Percentiles rank a stretch among this genome's conserved stretches.
phyloP scores from a whole-genome alignment of 2,797 vertebrate genomes.

The Crax fasciolata region DNA sequence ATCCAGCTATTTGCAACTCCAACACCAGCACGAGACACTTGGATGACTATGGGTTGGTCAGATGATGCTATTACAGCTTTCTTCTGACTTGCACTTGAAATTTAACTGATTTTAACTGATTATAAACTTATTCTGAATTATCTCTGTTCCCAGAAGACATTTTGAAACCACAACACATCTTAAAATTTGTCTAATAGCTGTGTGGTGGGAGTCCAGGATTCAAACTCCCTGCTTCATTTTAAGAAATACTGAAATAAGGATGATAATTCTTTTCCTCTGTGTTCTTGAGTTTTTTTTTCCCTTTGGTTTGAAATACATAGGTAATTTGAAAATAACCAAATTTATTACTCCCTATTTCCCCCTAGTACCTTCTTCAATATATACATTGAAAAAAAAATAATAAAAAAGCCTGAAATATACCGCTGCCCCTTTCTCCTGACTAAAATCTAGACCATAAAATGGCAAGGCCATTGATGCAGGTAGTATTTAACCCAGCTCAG shows the following conservation, averaged over 20 bases:
- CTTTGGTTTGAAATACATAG: not conserved
- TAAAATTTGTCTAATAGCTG: not conserved
- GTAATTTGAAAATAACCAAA: not conserved
- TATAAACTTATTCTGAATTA: not conserved
- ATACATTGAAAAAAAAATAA: not conserved
- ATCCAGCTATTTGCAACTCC: slow-evolving; percentile 42
- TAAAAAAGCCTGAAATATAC: not conserved
- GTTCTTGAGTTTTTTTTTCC: not conserved
- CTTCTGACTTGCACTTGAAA: not conserved
- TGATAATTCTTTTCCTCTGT: not conserved
- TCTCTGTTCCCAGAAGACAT: not conserved
- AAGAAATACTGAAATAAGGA: not conserved
- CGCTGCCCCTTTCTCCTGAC: not conserved
- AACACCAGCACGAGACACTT: slow-evolving; percentile 1
- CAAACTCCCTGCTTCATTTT: not conserved
- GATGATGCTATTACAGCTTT: not conserved
- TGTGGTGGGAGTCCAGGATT: not conserved
- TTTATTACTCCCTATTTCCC: not conserved
- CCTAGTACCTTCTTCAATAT: not conserved
- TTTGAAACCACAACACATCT: not conserved
- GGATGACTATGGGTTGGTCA: slow-evolving; percentile 43
- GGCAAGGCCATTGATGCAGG: not conserved
- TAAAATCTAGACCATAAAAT: not conserved
- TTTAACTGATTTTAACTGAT: slow-evolving; percentile 3
- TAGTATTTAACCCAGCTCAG: not conserved